A percentile compares a stretch with the other conserved stretches of the same genome.
Conservation (phyloP, 2,113 vertebrate genomes). For the Dicerorhinus sumatrensis region DNA sequence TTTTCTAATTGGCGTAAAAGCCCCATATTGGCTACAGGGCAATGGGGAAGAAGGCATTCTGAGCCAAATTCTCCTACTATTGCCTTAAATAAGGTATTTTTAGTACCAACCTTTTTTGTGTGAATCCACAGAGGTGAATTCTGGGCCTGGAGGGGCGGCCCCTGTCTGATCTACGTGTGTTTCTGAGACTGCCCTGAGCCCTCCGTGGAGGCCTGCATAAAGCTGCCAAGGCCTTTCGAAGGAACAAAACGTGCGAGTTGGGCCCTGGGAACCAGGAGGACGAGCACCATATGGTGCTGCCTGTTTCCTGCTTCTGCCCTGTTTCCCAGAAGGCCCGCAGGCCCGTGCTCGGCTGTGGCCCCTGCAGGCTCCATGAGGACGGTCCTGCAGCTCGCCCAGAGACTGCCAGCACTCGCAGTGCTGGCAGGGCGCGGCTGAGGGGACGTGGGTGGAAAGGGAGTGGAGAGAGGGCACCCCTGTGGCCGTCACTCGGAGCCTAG, state of each 20-base stretch:
- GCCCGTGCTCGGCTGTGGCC: neutral
- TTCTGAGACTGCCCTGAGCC: accelerated
- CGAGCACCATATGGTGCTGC: accelerated
- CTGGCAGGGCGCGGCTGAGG: accelerated
- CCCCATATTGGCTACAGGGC: accelerated
- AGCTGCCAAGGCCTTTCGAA: neutral
- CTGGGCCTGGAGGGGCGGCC: neutral
- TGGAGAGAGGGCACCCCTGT: too few relatives aligned
- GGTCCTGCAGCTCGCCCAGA: accelerated
- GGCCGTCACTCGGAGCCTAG: neutral
- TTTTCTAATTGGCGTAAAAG: neutral
- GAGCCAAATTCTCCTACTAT: neutral
- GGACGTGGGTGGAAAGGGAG: too few relatives aligned
- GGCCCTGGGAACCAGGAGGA: accelerated
- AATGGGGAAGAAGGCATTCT: neutral
- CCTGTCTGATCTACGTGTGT: accelerated
- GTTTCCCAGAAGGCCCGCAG: too few relatives aligned
- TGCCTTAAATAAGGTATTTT: neutral
- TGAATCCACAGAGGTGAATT: neutral
- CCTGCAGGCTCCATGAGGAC: accelerated
- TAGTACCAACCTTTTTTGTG: neutral
- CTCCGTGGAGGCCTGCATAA: neutral
- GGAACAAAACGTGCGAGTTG: neutral
- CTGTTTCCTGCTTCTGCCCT: too few relatives aligned
- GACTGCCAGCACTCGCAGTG: neutral